phyloP scores from a whole-genome alignment of 2,113 vertebrate species.

The Alethe diademata region DNA sequence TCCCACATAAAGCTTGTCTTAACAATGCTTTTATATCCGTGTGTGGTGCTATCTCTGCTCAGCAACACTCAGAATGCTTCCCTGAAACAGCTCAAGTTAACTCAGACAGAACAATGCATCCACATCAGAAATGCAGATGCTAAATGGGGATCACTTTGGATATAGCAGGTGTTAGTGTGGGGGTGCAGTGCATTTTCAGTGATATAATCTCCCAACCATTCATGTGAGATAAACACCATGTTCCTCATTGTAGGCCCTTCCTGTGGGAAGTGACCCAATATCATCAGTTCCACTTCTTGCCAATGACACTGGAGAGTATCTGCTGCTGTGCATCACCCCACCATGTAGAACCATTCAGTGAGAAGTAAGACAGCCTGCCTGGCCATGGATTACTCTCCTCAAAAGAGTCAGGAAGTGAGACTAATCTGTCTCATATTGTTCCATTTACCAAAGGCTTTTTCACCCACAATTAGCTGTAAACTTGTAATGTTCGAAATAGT shows the following conservation, averaged over 20 bases:
- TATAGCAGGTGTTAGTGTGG: background rate
- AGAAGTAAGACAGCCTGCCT: background rate
- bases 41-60: conserved; percentile 34
- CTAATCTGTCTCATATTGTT: background rate
- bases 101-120: conserved; percentile 29
- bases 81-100: background rate
- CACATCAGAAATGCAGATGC: conserved; percentile 18
- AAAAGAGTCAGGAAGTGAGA: background rate
- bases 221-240: conserved; percentile 7
- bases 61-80: background rate
- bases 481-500: background rate
- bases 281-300: background rate
- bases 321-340: background rate
- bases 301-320: background rate
- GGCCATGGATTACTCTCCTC: background rate
- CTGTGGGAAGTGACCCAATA: background rate
- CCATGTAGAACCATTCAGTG: background rate
- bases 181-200: background rate
- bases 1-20: background rate
- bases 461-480: background rate
- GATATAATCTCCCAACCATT: background rate
- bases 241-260: conserved; percentile 19
- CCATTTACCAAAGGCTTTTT: background rate
- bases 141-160: background rate
- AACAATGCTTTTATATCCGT: conserved; percentile 32